phyloP scores from a whole-genome alignment of 2,797 vertebrate species.

The Lindbergichthys nudifrons region DNA sequence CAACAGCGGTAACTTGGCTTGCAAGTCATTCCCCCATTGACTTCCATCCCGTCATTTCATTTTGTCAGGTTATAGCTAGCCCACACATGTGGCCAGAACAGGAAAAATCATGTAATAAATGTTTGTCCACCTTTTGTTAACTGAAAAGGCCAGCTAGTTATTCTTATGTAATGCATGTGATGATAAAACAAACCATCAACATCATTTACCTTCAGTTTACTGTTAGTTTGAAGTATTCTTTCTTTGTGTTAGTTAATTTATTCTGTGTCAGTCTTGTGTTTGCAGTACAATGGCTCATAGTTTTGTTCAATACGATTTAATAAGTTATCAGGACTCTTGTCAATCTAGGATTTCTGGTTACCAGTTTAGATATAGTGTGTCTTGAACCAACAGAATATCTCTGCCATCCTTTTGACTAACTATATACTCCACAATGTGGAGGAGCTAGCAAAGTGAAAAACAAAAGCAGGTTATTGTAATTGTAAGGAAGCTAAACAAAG shows the following conservation, averaged over 20 bases:
- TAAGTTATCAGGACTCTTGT: background rate
- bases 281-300: constrained; percentile 4
- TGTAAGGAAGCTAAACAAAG: constrained; percentile 27
- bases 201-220: constrained; percentile 58
- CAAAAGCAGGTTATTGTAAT: constrained; percentile 14
- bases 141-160: constrained; percentile 63
- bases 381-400: constrained; percentile 18
- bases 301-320: constrained; percentile 18
- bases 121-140: constrained; percentile 41
- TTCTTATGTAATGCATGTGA: constrained; percentile 54
- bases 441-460: constrained; percentile 41
- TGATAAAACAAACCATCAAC: constrained; percentile 56
- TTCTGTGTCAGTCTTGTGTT: constrained; percentile 30
- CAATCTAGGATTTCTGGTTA: constrained; percentile 18
- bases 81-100: constrained; percentile 59
- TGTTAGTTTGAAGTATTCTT: constrained; percentile 27
- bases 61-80: constrained; percentile 79
- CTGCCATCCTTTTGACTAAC: constrained; percentile 25
- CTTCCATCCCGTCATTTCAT: constrained; percentile 84
- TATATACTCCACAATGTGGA: constrained; percentile 30
- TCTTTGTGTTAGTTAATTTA: constrained; percentile 10
- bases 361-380: constrained; percentile 10
- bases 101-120: constrained; percentile 47
- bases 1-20: constrained; percentile 90
- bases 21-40: constrained; percentile 88